Conservation (phyloP, 2,797 vertebrate genomes). For the Rhodeus uyekii region DNA sequence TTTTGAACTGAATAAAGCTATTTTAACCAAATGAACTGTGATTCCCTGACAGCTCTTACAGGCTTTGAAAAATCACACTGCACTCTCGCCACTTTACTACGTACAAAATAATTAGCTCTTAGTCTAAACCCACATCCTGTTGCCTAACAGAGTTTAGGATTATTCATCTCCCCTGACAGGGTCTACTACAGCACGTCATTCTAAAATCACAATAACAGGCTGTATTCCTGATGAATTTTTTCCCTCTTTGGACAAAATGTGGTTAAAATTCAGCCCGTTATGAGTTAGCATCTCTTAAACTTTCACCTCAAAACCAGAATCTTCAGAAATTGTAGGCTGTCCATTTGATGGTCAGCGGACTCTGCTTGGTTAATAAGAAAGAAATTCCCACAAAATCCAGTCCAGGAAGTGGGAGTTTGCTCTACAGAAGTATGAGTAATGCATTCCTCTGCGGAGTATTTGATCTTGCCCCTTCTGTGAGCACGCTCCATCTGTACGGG, state of each 20-base stretch:
- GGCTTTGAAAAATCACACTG: background rate
- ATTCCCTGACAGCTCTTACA: background rate
- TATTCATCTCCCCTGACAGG: slow-evolving; percentile 41
- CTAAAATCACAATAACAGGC: background rate
- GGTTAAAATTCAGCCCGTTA: background rate
- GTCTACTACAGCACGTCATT: slow-evolving; percentile 48
- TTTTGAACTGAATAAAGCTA: slow-evolving; percentile 55
- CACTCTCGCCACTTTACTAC: background rate
- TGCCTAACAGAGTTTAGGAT: slow-evolving; percentile 33
- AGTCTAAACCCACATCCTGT: slow-evolving; percentile 52
- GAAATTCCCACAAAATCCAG: slow-evolving; percentile 26
- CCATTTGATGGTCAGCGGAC: slow-evolving; percentile 53
- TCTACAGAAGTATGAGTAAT: slow-evolving; percentile 36
- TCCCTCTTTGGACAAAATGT: background rate
- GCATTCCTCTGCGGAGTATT: slow-evolving; percentile 17
- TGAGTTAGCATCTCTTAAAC: slow-evolving; percentile 11
- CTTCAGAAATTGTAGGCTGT: slow-evolving; percentile 16
- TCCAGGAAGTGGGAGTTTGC: slow-evolving; percentile 40
- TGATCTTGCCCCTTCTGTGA: slow-evolving; percentile 10
- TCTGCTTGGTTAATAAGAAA: slow-evolving; percentile 14
- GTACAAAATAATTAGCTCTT: background rate
- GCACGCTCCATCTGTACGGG: background rate
- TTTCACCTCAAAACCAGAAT: slow-evolving; percentile 23
- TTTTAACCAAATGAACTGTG: slow-evolving; percentile 22
- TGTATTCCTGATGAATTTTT: background rate